Base-by-base conservation (phyloP, 1,140 invertebrate species). In the Drosophila sp. region DNA sequence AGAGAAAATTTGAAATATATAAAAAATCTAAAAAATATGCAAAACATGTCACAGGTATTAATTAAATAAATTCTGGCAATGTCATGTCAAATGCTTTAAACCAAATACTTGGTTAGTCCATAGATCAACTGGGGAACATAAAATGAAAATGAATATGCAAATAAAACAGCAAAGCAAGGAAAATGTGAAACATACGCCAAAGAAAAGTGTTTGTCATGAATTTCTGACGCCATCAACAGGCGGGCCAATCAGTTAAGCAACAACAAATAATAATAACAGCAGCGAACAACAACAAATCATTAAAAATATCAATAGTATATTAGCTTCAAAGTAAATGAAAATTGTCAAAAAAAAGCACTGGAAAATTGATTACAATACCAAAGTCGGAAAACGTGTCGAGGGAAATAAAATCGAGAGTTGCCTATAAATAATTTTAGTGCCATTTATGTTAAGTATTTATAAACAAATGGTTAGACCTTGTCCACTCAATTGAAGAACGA, bases 41-140 rank as follows among this genome's bases (percentile, higher is more conserved):
- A 16, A 16, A 48, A 51, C 38, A 13, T 73, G 51, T 84, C 65
- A 70, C 45, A 21, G 13, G 18, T 61, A 50, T 16, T 40, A 69
- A 72, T 69, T 34, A 69, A 78, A 86, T 78, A 81, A 81, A 86
- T 82, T 86, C 71, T 41, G 63, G 50, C 63, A 72, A 71, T 69
- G 75, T 50, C 72, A 64, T 86, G 70, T 72, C 62, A 53, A 40
- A 57, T 58, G 61, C 41, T 34, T 72, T 77, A 69, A 62, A 48
- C 45, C 69, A 75, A 65, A 84, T 83, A 79, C 70, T 70, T 70
- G 16, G 69, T 56, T 50, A 57, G 40, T 41, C 38, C 82, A 87
- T 87, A 78, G 65, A 86, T 87, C 75, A 78, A 45, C 61, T 7
- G 38, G 21, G 16, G 25, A 45, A 59, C n/a, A n/a, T n/a, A 66